A percentile compares a stretch with the other conserved stretches of the same genome.
Conservation (phyloP, 2,888 invertebrate species). For the Gymnosoma rotundatum region DNA sequence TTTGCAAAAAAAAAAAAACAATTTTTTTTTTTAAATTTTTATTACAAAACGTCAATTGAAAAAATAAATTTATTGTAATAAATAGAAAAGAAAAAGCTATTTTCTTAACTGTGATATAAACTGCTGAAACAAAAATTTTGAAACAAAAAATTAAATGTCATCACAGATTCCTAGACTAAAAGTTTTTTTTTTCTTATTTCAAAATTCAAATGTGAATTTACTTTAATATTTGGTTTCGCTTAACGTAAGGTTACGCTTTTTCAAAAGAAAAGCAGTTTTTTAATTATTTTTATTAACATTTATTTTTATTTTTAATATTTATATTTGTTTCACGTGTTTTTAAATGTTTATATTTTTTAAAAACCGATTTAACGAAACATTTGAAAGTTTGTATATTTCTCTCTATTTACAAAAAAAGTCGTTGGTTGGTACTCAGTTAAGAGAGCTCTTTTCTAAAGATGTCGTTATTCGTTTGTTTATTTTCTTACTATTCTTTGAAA, state of each 20-base stretch:
- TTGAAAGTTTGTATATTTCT: slow-evolving; percentile 17
- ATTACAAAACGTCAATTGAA: too few relatives aligned
- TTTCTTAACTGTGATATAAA: too few relatives aligned
- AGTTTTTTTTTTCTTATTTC: too few relatives aligned
- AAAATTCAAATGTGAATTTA: too few relatives aligned
- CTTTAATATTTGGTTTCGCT: neutral
- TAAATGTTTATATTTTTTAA: slow-evolving; percentile 11
- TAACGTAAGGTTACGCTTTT: neutral
- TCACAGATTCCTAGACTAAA: too few relatives aligned
- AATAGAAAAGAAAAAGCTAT: too few relatives aligned
- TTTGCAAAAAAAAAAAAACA: too few relatives aligned
- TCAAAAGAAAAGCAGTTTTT: neutral
- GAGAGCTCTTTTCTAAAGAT: slow-evolving; percentile 75
- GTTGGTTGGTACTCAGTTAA: slow-evolving; percentile 71
- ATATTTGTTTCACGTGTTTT: slow-evolving; percentile 50
- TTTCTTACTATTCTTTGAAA: neutral
- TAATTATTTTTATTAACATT: neutral
- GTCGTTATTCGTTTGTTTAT: slow-evolving; percentile 66
- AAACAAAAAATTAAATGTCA: too few relatives aligned
- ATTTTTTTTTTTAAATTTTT: too few relatives aligned
- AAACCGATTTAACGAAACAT: slow-evolving; percentile 5
- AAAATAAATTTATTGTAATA: too few relatives aligned
- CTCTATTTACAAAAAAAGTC: slow-evolving; percentile 44
- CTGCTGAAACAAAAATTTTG: too few relatives aligned
- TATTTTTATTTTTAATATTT: slow-evolving; percentile 17